Conservation (phyloP, 2,888 invertebrate species). For the Agrochola lota region DNA sequence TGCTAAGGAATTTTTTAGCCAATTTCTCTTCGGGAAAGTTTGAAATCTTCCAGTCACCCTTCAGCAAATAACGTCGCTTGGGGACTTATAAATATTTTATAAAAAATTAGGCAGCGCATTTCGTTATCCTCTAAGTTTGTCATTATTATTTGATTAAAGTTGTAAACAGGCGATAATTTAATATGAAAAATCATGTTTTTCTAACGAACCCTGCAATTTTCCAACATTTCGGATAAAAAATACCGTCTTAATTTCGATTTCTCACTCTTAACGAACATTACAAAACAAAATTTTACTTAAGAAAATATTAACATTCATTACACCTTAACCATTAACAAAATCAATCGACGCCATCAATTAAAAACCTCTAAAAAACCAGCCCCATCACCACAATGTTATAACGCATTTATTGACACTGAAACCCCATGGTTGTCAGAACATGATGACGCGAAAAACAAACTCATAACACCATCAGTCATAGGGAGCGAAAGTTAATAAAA, state of each 20-base stretch:
- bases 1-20: conserved; percentile 89
- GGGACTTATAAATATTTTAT: conserved; percentile 73
- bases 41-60: conserved; percentile 87
- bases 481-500: conserved; percentile 89
- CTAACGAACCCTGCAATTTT: neutral
- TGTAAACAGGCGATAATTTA: conserved; percentile 25
- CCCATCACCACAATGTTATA: conserved; percentile 53
- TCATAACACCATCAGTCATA: conserved; percentile 78
- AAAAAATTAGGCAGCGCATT: conserved; percentile 65
- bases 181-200: neutral
- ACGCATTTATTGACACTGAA: conserved; percentile 66
- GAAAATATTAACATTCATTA: neutral
- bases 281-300: neutral
- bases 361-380: conserved; percentile 17
- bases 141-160: conserved; percentile 48
- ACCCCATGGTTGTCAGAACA: conserved; percentile 82
- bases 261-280: no score
- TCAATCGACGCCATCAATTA: conserved; percentile 25
- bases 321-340: neutral
- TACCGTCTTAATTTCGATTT: neutral
- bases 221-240: neutral
- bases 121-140: conserved; percentile 48
- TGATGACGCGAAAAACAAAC: conserved; percentile 90
- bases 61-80: conserved; percentile 77
- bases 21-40: conserved; percentile 88